phyloP scores from a whole-genome alignment of 2,113 vertebrate genomes.

The Ptyas mucosa region DNA sequence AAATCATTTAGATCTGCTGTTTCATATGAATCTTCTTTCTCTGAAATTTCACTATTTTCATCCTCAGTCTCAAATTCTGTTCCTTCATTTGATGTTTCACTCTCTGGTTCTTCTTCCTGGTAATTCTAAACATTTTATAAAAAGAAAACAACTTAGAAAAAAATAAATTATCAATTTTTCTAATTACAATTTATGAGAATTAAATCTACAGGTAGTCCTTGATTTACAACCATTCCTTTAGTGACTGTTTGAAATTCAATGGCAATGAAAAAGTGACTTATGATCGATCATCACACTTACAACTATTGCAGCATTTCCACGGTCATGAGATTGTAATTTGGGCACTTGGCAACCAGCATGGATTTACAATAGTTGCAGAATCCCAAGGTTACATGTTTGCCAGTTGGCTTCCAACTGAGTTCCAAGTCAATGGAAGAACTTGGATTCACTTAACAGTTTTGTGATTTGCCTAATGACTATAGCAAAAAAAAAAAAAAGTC shows the following conservation, averaged over 20 bases:
- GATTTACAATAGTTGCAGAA: background rate
- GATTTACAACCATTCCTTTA: background rate
- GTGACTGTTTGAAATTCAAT: background rate
- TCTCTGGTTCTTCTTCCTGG: conserved; percentile 6
- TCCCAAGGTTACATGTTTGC: background rate
- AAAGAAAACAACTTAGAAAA: background rate
- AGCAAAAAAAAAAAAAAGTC: background rate
- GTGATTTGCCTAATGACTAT: background rate
- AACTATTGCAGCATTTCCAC: background rate
- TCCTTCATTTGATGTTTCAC: conserved; percentile 32
- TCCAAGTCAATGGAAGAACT: background rate
- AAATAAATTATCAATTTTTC: background rate
- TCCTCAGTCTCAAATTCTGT: conserved; percentile 7
- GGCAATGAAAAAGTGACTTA: background rate
- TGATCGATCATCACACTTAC: background rate
- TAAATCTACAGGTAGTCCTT: background rate
- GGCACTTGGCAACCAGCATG: background rate
- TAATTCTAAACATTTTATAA: conserved; percentile 38
- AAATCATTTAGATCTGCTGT: background rate
- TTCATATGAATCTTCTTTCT: conserved; percentile 23
- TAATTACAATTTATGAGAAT: background rate
- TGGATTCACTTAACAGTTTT: background rate
- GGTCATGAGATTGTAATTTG: background rate
- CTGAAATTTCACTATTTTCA: conserved; percentile 22
- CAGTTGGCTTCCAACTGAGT: background rate